Evolutionary conservation across 1,140 invertebrate genomes (phyloP).

Genomic region (Cydia strobilella): DNA sequence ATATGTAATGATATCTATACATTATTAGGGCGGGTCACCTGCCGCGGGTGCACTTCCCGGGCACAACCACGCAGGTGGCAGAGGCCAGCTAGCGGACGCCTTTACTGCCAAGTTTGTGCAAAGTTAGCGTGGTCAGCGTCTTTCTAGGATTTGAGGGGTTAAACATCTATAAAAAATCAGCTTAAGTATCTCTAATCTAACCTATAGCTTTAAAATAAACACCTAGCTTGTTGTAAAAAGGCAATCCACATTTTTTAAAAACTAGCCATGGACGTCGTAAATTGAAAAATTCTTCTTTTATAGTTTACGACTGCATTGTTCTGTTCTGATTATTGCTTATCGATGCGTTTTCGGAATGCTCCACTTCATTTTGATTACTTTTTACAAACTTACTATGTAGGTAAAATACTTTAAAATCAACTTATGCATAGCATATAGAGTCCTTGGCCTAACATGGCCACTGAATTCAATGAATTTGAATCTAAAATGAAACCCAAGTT

Average conservation of each 20-base stretch:
- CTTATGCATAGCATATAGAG: background rate
- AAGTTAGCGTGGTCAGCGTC: too few relatives aligned
- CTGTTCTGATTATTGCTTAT: constrained; percentile 9
- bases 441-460: background rate
- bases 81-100: too few relatives aligned
- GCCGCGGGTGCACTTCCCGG: too few relatives aligned
- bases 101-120: too few relatives aligned
- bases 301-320: background rate
- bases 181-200: too few relatives aligned
- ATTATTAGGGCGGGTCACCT: too few relatives aligned
- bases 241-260: background rate
- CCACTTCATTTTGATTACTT: background rate
- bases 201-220: background rate
- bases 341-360: constrained; percentile 8
- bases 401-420: background rate
- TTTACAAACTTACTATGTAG: background rate
- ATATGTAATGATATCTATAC: too few relatives aligned
- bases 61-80: too few relatives aligned
- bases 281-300: background rate
- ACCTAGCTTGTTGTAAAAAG: background rate
- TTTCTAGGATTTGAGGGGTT: too few relatives aligned
- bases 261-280: background rate
- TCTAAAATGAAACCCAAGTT: too few relatives aligned
- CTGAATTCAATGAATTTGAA: too few relatives aligned
- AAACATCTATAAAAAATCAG: too few relatives aligned